phyloP scores from a whole-genome alignment of 1,140 invertebrate species.

The Ganaspis sp. region DNA sequence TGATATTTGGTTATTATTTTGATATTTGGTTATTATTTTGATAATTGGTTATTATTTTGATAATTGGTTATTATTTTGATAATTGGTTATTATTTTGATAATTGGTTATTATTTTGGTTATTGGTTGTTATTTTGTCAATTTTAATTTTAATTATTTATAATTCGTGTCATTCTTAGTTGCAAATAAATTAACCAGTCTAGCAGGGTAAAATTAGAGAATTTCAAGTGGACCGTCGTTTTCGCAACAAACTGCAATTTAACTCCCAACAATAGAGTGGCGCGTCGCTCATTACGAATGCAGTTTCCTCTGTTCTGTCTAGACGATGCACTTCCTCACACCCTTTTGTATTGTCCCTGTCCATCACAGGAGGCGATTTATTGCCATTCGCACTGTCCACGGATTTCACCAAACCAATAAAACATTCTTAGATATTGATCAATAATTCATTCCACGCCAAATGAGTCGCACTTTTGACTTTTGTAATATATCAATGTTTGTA shows the following conservation, averaged over 20 bases:
- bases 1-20: no score
- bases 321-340: neutral
- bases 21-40: no score
- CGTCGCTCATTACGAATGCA: slow-evolving; percentile 42
- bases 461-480: no score
- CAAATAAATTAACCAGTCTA: slow-evolving; percentile 4
- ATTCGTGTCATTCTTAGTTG: neutral
- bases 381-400: neutral
- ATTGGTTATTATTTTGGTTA: no score
- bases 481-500: no score
- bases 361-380: neutral
- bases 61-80: no score
- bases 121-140: no score
- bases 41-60: no score
- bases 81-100: no score
- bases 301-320: slow-evolving; percentile 11
- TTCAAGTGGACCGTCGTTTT: slow-evolving; percentile 35
- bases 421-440: neutral
- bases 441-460: neutral
- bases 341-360: slow-evolving; percentile 4
- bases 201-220: slow-evolving; percentile 30
- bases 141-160: no score
- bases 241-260: slow-evolving; percentile 44
- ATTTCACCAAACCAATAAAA: neutral
- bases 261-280: slow-evolving; percentile 39